Evolutionary conservation across 2,797 vertebrate genomes (phyloP), one percentile per base, ranked within the genome.

Genomic region (Ciconia nigra): DNA sequence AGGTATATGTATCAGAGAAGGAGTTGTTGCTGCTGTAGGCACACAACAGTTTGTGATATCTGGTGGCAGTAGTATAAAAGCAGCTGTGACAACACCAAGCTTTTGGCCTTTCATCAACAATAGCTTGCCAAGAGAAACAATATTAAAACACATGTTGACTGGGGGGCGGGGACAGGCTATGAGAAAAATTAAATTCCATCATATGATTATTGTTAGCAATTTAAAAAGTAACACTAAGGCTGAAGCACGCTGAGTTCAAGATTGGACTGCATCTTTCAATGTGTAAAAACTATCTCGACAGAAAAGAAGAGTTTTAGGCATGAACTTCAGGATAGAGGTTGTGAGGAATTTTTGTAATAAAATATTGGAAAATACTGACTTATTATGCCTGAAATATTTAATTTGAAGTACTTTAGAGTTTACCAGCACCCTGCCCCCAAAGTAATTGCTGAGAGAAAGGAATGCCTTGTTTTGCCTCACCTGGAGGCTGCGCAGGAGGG

Each of bases 101-200:
- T 66, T 82, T n/a, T 85, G n/a, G 39, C 46, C 19, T 76, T 83
- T 92, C 7, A 25, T 63, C 42, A 88, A 12, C 15, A 42, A 12
- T 19, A 39, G 8, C 21, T 89, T 84, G 31, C n/a, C 12, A 52
- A 51, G 16, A 73, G 20, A 47, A 87, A 82, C 11, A 65, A 25
- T 47, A 51, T 37, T 52, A 76, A 65, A 86, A 57, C 15, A 51
- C 2, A 3, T 31, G 6, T 35, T 89, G 18, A 37, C 19, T 46
- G 29, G 6, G 10, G 7, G 5, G 1, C 3, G 10, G 19, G 2
- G 9, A 59, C 3, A 7, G 13, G 16, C 15, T 67, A 29, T 54
- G 10, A 39, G 29, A 58, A 77, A 89, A 90, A 39, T 16, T 24
- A 77, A 69, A 92, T 58, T 10, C 11, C 7, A 19, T 62, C 4